Conservation (phyloP, 2,113 vertebrate genomes). For the Myrmophylax atrothorax region DNA sequence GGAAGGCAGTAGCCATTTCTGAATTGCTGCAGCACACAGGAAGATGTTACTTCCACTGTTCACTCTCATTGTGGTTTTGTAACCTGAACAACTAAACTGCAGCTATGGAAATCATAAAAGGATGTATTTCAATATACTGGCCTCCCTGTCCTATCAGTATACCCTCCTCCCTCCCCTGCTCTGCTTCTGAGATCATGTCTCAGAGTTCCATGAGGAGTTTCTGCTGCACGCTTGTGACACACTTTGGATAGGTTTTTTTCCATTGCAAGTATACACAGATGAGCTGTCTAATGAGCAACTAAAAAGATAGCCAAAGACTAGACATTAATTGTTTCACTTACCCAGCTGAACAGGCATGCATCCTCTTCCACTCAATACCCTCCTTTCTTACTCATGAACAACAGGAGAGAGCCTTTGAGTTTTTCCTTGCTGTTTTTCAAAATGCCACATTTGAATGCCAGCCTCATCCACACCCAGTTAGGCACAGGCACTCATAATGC, state of each 20-base stretch:
- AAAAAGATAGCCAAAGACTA: not conserved
- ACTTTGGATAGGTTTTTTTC: not conserved
- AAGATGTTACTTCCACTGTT: not conserved
- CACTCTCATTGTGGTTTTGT: not conserved
- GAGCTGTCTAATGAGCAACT: slow-evolving; percentile 29
- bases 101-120: not conserved
- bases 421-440: not conserved
- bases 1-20: not conserved
- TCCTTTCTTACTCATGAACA: not conserved
- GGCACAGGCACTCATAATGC: not conserved
- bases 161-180: not conserved
- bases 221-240: not conserved
- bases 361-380: not conserved
- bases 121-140: not conserved
- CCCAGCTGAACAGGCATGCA: not conserved
- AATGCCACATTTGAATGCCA: not conserved
- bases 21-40: rapidly evolving
- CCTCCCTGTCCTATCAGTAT: not conserved
- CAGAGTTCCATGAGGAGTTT: not conserved
- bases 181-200: not conserved
- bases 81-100: not conserved
- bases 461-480: not conserved
- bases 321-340: not conserved
- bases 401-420: not conserved
- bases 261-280: not conserved